Conservation (phyloP, 1,140 invertebrate genomes). For the Ceratina japonica region DNA sequence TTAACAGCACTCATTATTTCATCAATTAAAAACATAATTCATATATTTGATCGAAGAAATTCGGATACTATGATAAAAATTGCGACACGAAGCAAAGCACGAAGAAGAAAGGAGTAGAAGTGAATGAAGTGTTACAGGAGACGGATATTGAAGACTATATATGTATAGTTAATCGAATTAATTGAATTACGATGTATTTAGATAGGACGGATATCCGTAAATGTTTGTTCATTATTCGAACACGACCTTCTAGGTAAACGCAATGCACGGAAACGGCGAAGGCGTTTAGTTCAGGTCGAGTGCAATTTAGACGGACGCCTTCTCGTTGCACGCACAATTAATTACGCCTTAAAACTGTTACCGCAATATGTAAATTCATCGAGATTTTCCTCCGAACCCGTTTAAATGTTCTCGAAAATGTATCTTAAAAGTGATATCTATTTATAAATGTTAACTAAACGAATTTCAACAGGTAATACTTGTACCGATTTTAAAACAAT, state of each 20-base stretch:
- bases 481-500: too few species aligned
- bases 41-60: too few species aligned
- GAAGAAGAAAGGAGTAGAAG: too few species aligned
- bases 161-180: neutral
- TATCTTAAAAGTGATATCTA: too few species aligned
- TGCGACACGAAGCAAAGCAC: too few species aligned
- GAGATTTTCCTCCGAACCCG: neutral
- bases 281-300: conserved; percentile 42
- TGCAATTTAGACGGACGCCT: conserved; percentile 34
- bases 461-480: too few species aligned
- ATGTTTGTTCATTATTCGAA: neutral
- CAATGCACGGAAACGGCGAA: conserved; percentile 28
- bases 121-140: too few species aligned
- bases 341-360: conserved; percentile 15
- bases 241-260: conserved; percentile 25
- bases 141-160: too few species aligned
- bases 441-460: too few species aligned
- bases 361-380: neutral
- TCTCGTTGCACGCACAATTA: conserved; percentile 34
- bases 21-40: too few species aligned
- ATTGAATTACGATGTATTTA: neutral
- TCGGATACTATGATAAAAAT: too few species aligned
- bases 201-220: conserved; percentile 11
- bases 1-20: too few species aligned
- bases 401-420: neutral